Conservation (phyloP, 2,888 invertebrate genomes). For the Amiota communis region DNA sequence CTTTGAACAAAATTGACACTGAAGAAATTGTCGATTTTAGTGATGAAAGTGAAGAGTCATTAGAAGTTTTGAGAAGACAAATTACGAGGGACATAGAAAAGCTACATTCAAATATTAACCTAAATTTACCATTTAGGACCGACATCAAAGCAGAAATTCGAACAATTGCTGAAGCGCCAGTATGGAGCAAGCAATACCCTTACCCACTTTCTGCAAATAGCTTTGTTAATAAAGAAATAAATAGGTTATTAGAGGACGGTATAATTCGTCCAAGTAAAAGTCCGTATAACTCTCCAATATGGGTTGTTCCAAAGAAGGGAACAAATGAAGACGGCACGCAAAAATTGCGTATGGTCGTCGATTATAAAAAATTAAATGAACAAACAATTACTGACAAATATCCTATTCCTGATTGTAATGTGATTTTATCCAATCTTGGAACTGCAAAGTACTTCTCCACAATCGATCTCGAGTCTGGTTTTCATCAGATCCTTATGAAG, state of each 20-base stretch:
- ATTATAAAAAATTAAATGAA: conserved; percentile 28
- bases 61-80: neutral
- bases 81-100: neutral
- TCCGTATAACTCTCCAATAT: conserved; percentile 7
- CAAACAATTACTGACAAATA: conserved; percentile 34
- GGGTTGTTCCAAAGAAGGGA: conserved; percentile 29
- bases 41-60: neutral
- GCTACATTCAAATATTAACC: neutral
- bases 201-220: conserved; percentile 6
- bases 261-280: neutral
- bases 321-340: conserved; percentile 4
- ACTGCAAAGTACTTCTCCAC: conserved; percentile 30
- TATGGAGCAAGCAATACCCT: conserved; percentile 29
- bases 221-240: conserved; percentile 18
- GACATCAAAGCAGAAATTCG: conserved; percentile 2
- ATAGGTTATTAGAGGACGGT: neutral
- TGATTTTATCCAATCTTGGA: conserved; percentile 29
- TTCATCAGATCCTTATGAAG: conserved; percentile 36
- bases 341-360: conserved; percentile 24
- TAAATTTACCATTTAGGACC: neutral
- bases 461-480: conserved; percentile 35
- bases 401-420: conserved; percentile 34
- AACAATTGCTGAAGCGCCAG: conserved; percentile 1
- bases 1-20: neutral
- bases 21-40: neutral